These are phyloP conservation scores for Zeus faber DNA, from an alignment of 2,113 vertebrate species.

Conservation along the genomic window DNA sequence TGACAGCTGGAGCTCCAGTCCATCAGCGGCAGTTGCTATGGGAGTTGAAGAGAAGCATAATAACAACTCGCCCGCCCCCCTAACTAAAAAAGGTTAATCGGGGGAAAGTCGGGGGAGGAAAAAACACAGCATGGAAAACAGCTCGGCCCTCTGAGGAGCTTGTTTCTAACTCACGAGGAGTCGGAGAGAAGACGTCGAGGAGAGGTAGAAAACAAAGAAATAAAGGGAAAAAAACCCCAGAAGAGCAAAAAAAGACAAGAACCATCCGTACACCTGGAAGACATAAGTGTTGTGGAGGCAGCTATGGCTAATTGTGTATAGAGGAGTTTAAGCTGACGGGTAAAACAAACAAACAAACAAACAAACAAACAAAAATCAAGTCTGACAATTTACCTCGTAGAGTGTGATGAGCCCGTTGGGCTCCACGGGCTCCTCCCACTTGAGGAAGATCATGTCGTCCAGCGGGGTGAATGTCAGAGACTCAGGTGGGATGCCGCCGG, in stretches of 20 bases:
- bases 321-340: too few species aligned
- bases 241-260: slow-evolving; percentile 12
- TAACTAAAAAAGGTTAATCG: not conserved
- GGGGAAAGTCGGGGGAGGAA: too few species aligned
- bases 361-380: not conserved
- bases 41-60: too few species aligned
- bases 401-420: slow-evolving; percentile 94
- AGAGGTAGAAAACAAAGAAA: not conserved
- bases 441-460: slow-evolving; percentile 95
- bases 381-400: slow-evolving; percentile 82
- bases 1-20: slow-evolving; percentile 3
- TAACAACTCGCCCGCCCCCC: not conserved
- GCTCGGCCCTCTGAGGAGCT: too few species aligned
- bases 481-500: slow-evolving; percentile 87
- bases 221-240: not conserved
- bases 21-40: not conserved
- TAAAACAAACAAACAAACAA: not conserved
- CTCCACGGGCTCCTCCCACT: slow-evolving; percentile 94
- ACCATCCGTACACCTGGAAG: too few species aligned
- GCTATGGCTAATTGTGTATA: too few species aligned
- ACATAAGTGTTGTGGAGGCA: not conserved
- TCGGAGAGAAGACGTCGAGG: not conserved
- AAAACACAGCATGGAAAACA: too few species aligned
- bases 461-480: slow-evolving; percentile 89
- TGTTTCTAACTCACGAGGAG: too few species aligned